Conservation (phyloP, 2,888 invertebrate species). For the Liodrosophila aerea region DNA sequence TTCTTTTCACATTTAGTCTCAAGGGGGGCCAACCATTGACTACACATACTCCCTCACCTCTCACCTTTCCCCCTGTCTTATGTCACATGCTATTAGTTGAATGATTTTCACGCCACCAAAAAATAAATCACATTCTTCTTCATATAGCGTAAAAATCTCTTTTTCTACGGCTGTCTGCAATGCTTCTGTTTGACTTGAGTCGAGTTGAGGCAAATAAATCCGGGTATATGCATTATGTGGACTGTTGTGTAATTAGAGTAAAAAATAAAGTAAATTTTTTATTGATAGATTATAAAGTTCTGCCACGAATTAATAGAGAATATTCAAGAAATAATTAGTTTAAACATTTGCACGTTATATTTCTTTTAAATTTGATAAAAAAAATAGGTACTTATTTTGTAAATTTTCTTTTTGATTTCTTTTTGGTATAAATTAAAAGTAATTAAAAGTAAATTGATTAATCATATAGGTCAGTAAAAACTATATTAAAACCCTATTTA, state of each 20-base stretch:
- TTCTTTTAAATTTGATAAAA: too few species aligned
- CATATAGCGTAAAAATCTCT: constrained; percentile 60
- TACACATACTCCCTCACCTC: constrained; percentile 17
- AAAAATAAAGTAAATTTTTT: too few species aligned
- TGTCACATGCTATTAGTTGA: constrained; percentile 78
- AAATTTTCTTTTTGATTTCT: too few species aligned
- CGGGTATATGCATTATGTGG: not conserved
- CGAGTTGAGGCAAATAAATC: constrained; percentile 21
- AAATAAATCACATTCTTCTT: constrained; percentile 57
- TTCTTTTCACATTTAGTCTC: constrained; percentile 59
- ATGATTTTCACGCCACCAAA: constrained; percentile 73
- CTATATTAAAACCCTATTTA: too few species aligned
- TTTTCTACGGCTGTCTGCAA: constrained; percentile 52
- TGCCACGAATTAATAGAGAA: too few species aligned
- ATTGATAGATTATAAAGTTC: too few species aligned
- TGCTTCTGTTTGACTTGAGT: constrained; percentile 14
- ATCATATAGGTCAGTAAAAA: too few species aligned
- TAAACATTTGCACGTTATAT: too few species aligned
- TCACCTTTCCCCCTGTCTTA: constrained; percentile 16
- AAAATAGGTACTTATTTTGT: too few species aligned
- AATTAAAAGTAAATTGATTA: too few species aligned
- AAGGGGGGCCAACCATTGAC: constrained; percentile 48
- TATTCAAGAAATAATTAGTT: too few species aligned
- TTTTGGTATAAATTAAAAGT: too few species aligned
- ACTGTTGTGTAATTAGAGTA: not conserved